Evolutionary conservation across 2,888 invertebrate species (phyloP).

Genomic region (Micoletzkya japonica): DNA sequence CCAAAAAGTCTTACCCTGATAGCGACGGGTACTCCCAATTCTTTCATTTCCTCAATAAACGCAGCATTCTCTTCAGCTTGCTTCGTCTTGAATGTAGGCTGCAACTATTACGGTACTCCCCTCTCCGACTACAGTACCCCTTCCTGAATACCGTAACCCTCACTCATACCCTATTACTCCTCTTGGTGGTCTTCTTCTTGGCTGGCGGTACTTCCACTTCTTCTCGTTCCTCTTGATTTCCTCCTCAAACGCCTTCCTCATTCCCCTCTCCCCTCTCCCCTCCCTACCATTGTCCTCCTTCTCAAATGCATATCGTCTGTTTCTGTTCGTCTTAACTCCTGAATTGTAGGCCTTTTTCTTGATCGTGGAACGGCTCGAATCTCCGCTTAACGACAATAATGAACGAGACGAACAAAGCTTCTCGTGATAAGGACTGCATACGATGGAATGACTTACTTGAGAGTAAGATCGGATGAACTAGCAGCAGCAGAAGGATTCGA

Average conservation of each 20-base stretch:
- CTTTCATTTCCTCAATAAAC: not conserved
- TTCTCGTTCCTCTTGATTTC: no score
- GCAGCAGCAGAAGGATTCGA: no score
- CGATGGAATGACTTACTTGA: not conserved
- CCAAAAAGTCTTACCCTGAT: not conserved
- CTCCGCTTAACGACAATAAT: not conserved
- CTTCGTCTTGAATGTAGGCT: no score
- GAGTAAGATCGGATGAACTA: no score
- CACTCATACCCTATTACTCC: no score
- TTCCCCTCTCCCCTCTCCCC: no score
- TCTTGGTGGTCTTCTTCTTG: no score
- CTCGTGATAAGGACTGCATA: not conserved
- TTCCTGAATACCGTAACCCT: not conserved
- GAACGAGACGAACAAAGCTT: not conserved
- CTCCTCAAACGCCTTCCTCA: not conserved
- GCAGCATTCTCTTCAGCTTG: no score
- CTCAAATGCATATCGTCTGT: slow-evolving; percentile 26
- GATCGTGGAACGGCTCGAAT: not conserved
- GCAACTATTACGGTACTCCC: no score
- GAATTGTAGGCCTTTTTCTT: slow-evolving; percentile 18
- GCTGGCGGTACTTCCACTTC: no score
- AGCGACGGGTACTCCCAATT: not conserved
- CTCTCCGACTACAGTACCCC: not conserved
- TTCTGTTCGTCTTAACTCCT: slow-evolving; percentile 2
- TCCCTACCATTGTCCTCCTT: not conserved